These are phyloP conservation scores for Ephydatia muelleri DNA, from an alignment of 37 sponge, comb jelly and placozoan genomes.

Conservation along the genomic window DNA sequence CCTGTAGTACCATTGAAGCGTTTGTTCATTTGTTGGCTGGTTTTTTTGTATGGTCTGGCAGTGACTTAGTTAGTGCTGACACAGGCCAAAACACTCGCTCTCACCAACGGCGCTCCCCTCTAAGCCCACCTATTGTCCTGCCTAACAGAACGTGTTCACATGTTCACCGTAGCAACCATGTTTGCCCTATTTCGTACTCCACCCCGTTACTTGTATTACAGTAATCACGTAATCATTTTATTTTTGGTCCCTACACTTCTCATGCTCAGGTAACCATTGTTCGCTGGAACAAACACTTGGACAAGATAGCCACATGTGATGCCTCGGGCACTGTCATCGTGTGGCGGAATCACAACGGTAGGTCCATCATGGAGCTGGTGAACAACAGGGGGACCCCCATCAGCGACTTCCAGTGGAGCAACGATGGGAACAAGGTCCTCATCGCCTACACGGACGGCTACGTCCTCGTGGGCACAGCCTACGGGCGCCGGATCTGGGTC, in stretches of 20 bases:
- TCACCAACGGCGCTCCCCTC: no score
- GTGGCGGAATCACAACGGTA: slow-evolving; percentile 87
- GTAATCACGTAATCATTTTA: no score
- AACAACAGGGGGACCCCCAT: slow-evolving; percentile 86
- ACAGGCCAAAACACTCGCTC: no score
- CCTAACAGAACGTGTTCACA: not conserved
- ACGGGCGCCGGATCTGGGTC: slow-evolving; percentile 86
- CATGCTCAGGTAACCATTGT: slow-evolving; percentile 81
- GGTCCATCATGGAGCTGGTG: slow-evolving; percentile 93
- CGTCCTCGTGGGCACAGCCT: slow-evolving; percentile 90
- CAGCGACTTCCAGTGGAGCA: slow-evolving; percentile 90
- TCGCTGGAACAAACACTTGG: slow-evolving; percentile 82
- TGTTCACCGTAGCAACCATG: not conserved
- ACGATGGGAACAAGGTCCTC: slow-evolving; percentile 83
- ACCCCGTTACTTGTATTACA: no score
- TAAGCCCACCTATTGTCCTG: no score
- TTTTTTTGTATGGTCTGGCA: no score
- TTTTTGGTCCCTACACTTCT: not conserved
- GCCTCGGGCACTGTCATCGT: slow-evolving; percentile 86
- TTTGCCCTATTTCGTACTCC: not conserved
- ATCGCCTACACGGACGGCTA: slow-evolving; percentile 92
- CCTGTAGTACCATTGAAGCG: not conserved
- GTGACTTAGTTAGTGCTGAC: no score
- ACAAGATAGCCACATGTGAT: slow-evolving; percentile 92
- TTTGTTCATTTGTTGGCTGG: no score